Conservation (phyloP, 2,797 vertebrate species). For the Paguma larvata region DNA sequence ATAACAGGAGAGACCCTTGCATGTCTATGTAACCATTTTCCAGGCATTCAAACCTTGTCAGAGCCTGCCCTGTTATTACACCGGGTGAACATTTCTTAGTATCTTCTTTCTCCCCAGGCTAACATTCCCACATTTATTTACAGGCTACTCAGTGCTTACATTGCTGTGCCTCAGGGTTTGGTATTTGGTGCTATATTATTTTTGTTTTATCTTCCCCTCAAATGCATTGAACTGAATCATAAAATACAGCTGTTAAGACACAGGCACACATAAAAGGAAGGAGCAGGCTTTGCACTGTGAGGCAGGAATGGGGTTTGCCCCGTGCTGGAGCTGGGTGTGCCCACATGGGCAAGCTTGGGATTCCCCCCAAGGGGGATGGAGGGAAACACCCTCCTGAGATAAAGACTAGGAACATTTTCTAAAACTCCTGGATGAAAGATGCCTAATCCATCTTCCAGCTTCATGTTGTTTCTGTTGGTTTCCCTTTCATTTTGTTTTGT, state of each 20-base stretch:
- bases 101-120: not conserved
- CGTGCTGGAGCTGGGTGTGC: not conserved
- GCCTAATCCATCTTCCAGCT: not conserved
- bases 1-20: not conserved
- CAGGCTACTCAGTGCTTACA: not conserved
- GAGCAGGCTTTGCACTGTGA: not conserved
- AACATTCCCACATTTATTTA: not conserved
- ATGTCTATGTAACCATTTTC: not conserved
- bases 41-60: not conserved
- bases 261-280: not conserved
- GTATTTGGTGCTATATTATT: slow-evolving; percentile 42
- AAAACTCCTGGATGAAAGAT: not conserved
- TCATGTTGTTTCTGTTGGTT: not conserved
- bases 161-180: not conserved
- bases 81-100: not conserved
- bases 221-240: slow-evolving; percentile 27
- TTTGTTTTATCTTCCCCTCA: slow-evolving; percentile 69
- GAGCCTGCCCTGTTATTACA: not conserved
- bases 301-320: not conserved
- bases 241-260: slow-evolving; percentile 53
- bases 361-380: not conserved
- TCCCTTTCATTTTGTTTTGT: not conserved
- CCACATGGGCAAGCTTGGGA: rapidly evolving
- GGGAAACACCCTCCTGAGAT: not conserved
- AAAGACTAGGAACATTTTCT: not conserved